phyloP scores from a whole-genome alignment of 2,113 vertebrate genomes.

The Hemichromis elongatus region DNA sequence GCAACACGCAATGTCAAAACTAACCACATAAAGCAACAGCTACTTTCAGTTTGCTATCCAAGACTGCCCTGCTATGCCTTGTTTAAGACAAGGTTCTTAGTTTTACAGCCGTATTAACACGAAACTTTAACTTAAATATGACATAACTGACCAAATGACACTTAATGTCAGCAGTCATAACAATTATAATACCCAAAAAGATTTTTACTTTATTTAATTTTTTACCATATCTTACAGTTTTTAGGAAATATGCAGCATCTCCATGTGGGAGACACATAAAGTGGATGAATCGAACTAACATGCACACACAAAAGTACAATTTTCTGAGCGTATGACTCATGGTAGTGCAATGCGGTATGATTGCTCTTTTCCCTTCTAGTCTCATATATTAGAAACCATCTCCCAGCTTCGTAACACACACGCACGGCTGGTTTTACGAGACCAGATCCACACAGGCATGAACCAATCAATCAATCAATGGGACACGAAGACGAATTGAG shows the following conservation, averaged over 20 bases:
- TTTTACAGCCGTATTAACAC: neutral
- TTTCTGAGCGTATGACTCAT: constrained; percentile 13
- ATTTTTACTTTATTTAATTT: neutral
- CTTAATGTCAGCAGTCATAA: neutral
- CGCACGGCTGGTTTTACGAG: neutral
- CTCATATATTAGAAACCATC: neutral
- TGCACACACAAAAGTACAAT: neutral
- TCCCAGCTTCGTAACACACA: neutral
- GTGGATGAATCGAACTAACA: neutral
- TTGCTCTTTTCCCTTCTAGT: neutral
- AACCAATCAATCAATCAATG: neutral
- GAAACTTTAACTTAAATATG: neutral
- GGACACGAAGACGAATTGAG: constrained; percentile 29
- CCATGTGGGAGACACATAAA: neutral
- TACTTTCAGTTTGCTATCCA: neutral
- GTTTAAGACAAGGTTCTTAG: neutral
- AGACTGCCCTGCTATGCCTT: neutral
- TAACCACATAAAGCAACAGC: neutral
- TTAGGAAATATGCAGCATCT: constrained; percentile 2
- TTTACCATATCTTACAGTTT: neutral
- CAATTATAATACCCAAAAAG: neutral
- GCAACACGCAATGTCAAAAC: neutral
- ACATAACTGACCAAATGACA: neutral
- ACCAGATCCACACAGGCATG: neutral
- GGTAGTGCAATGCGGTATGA: neutral